These are phyloP conservation scores for Pluvialis apricaria DNA, from an alignment of 2,113 vertebrate genomes.

Conservation along the genomic window DNA sequence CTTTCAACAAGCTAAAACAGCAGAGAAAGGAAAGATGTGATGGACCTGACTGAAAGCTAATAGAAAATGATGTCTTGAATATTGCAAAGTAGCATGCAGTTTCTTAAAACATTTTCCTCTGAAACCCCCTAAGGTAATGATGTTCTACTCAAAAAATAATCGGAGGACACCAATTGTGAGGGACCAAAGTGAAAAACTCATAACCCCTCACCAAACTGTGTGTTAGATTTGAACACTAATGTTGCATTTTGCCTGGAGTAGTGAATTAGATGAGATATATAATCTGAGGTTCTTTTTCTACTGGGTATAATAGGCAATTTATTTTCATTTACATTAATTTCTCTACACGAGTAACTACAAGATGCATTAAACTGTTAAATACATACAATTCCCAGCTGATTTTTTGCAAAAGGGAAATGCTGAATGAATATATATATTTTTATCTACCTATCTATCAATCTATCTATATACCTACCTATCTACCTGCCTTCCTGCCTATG, in stretches of 20 bases:
- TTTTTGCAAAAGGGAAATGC: constrained; percentile 39
- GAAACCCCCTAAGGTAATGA: neutral
- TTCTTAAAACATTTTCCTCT: neutral
- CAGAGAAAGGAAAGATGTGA: neutral
- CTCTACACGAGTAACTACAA: constrained; percentile 15
- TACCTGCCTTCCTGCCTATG: neutral
- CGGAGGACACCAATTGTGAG: neutral
- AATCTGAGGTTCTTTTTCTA: constrained; percentile 18
- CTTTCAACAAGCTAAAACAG: neutral
- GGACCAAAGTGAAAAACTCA: neutral
- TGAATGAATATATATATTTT: constrained; percentile 17
- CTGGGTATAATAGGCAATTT: constrained; percentile 27
- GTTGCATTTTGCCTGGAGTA: neutral
- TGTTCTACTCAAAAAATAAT: neutral
- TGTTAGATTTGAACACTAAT: constrained; percentile 10
- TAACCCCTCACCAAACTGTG: neutral
- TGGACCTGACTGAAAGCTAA: neutral
- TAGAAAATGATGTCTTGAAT: neutral
- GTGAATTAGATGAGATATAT: constrained; percentile 21
- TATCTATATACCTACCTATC: neutral
- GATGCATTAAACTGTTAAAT: constrained; percentile 52
- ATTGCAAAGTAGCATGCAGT: neutral
- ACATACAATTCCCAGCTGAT: constrained; percentile 29
- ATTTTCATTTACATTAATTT: constrained; percentile 69
- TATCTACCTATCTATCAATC: neutral